phyloP scores from a whole-genome alignment of 1,140 invertebrate species.

The Drosophila quadrilineata region DNA sequence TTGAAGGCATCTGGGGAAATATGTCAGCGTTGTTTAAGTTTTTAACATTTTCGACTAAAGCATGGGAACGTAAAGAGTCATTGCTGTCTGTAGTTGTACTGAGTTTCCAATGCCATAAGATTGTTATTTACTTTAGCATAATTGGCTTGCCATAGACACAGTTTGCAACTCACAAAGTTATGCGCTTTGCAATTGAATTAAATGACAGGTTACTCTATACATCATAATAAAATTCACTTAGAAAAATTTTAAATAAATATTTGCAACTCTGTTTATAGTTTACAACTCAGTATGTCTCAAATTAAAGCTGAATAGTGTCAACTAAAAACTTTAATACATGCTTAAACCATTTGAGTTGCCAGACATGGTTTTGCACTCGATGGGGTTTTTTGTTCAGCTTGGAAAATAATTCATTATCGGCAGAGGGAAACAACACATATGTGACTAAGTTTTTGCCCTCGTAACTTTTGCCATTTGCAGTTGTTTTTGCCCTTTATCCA shows the following conservation, averaged over 20 bases:
- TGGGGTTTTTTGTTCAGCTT: not conserved
- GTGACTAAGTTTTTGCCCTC: slow-evolving; percentile 25
- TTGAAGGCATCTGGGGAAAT: slow-evolving; percentile 77
- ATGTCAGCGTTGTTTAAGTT: slow-evolving; percentile 77
- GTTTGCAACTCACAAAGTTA: slow-evolving; percentile 47
- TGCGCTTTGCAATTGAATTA: slow-evolving; percentile 59
- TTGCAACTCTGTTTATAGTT: not conserved
- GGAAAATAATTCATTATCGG: slow-evolving; percentile 32
- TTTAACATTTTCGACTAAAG: slow-evolving; percentile 65
- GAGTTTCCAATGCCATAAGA: slow-evolving; percentile 22
- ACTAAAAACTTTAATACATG: too few species aligned
- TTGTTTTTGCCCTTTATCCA: slow-evolving; percentile 1
- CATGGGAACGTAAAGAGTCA: slow-evolving; percentile 19
- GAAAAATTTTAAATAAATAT: not conserved
- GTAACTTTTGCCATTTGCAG: slow-evolving; percentile 29
- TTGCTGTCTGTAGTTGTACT: not conserved
- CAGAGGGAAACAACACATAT: slow-evolving; percentile 21
- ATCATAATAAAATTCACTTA: not conserved
- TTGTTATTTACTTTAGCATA: slow-evolving; percentile 72
- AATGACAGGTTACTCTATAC: slow-evolving; percentile 47
- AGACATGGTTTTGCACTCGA: slow-evolving; percentile 3
- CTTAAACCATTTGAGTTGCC: not conserved
- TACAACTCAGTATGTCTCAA: too few species aligned
- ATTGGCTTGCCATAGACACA: slow-evolving; percentile 41
- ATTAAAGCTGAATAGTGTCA: too few species aligned